Percentiles rank a stretch among this genome's conserved stretches.
Evolutionary conservation across 2,888 invertebrate genomes (phyloP).

Genomic region (Caenorhabditis sulstoni): DNA sequence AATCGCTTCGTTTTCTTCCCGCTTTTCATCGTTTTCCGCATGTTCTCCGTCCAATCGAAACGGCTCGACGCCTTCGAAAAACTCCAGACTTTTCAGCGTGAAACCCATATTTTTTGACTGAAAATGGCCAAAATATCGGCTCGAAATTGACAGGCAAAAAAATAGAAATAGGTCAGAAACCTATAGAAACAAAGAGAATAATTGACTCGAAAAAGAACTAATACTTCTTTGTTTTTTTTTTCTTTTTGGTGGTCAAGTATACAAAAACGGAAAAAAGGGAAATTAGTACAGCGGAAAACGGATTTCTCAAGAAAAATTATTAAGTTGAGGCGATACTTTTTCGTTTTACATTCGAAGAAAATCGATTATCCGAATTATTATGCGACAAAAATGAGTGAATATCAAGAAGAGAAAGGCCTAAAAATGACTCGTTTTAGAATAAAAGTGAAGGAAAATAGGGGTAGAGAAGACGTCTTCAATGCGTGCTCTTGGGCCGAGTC

Average conservation of each 20-base stretch:
- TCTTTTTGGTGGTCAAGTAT: neutral
- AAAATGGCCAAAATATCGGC: neutral
- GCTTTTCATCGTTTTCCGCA: constrained; percentile 2
- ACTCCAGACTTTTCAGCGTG: constrained; percentile 50
- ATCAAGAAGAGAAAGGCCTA: constrained; percentile 17
- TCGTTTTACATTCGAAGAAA: neutral
- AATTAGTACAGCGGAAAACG: too few species aligned
- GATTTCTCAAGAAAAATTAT: constrained; percentile 1
- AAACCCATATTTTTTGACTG: constrained; percentile 34
- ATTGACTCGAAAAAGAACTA: neutral
- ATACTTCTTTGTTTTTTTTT: neutral
- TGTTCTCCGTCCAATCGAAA: constrained; percentile 36
- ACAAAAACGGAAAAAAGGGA: neutral
- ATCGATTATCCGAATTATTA: constrained; percentile 4
- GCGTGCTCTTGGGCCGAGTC: constrained; percentile 67
- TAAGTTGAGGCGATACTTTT: constrained; percentile 4
- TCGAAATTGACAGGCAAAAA: neutral
- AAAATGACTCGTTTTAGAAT: constrained; percentile 26
- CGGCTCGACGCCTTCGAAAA: constrained; percentile 43
- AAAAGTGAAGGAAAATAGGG: neutral
- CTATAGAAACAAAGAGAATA: neutral
- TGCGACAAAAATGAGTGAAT: constrained; percentile 4
- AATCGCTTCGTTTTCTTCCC: constrained; percentile 16
- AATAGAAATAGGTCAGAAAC: constrained; percentile 5
- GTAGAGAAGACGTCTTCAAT: constrained; percentile 29